Conservation (phyloP, 2,797 vertebrate species). For the Helarctos malayanus region DNA sequence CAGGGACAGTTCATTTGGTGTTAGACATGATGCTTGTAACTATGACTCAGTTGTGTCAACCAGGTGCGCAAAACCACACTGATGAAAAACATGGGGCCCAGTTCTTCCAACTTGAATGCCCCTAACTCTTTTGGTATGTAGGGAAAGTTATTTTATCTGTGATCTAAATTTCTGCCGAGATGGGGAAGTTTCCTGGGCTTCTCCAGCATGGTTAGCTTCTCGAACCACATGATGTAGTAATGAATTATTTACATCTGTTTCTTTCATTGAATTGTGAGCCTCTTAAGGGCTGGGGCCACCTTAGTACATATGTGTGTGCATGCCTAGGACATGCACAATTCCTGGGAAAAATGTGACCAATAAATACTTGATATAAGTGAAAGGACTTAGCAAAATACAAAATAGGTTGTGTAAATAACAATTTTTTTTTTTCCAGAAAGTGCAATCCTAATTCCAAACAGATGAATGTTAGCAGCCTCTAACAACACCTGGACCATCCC, state of each 20-base stretch:
- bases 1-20: neutral
- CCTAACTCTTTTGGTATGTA: neutral
- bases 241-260: neutral
- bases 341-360: neutral
- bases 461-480: neutral
- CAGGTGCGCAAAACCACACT: neutral
- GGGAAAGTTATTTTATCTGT: conserved; percentile 3
- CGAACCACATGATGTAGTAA: neutral
- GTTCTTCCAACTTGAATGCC: neutral
- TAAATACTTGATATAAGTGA: neutral
- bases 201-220: neutral
- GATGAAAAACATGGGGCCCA: neutral
- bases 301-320: neutral
- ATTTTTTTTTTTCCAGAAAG: neutral
- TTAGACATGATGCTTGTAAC: neutral
- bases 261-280: neutral
- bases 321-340: neutral
- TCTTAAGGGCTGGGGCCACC: neutral
- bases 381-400: neutral
- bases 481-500: neutral
- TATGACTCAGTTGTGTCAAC: neutral
- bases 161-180: neutral
- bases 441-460: neutral
- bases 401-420: neutral
- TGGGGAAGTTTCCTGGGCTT: neutral